Evolutionary conservation across 2,113 vertebrate genomes (phyloP).

Genomic region (Periophthalmodon schlosseri): DNA sequence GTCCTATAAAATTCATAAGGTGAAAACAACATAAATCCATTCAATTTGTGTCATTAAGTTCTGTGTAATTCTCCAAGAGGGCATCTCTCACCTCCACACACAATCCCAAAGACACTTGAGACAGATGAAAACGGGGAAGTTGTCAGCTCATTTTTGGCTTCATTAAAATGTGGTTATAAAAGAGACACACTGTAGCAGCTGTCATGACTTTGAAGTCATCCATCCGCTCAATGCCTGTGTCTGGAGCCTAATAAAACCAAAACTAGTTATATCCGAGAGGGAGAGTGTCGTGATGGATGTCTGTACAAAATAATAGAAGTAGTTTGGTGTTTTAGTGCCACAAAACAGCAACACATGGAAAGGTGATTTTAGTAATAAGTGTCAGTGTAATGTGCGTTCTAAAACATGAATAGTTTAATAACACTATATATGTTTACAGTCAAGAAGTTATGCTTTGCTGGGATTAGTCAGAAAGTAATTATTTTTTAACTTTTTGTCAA

Average conservation of each 20-base stretch:
- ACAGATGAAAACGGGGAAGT: neutral
- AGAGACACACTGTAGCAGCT: constrained; percentile 6
- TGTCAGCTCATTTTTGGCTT: neutral
- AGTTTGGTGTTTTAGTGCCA: no score
- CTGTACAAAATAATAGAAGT: neutral
- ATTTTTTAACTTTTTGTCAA: no score
- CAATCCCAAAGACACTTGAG: neutral
- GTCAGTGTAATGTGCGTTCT: neutral
- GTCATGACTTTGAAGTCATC: constrained; percentile 15
- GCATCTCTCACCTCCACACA: constrained; percentile 6
- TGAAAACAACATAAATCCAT: constrained; percentile 6
- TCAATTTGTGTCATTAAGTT: neutral
- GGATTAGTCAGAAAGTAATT: neutral
- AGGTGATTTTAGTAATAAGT: neutral
- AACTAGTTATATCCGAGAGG: constrained; percentile 19
- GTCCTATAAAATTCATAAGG: neutral
- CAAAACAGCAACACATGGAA: neutral
- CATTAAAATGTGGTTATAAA: constrained; percentile 33
- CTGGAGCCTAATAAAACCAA: constrained; percentile 31
- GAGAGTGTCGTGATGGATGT: constrained; percentile 3
- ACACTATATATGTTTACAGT: neutral
- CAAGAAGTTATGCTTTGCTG: neutral
- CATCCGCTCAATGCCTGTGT: constrained; percentile 25
- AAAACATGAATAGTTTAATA: neutral
- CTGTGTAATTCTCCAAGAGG: constrained; percentile 1